These are phyloP conservation scores for Temnothorax nylanderi DNA, from an alignment of 1,140 invertebrate species.

Conservation along the genomic window DNA sequence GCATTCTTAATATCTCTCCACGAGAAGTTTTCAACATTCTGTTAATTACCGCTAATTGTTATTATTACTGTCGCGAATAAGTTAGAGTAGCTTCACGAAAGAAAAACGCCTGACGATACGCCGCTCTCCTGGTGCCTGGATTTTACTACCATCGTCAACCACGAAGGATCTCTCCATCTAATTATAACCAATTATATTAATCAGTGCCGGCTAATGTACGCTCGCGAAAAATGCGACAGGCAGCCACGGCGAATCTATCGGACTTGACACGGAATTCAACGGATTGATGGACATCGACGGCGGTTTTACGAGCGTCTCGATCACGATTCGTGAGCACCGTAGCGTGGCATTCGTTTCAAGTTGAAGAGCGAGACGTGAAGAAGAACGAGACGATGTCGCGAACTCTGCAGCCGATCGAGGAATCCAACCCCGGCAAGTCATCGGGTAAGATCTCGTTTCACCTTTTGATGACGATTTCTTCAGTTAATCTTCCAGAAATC, in stretches of 20 bases:
- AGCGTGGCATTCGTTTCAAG: slow-evolving; percentile 3
- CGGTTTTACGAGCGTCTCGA: slow-evolving; percentile 44
- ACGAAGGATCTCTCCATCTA: neutral
- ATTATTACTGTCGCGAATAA: neutral
- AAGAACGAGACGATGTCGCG: slow-evolving; percentile 63
- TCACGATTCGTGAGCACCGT: slow-evolving; percentile 2
- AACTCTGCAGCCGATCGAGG: slow-evolving; percentile 80
- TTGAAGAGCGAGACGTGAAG: slow-evolving; percentile 26
- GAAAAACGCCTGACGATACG: neutral
- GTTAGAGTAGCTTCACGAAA: neutral
- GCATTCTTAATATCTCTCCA: neutral
- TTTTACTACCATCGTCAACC: neutral
- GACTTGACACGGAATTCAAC: slow-evolving; percentile 25
- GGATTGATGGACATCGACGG: slow-evolving; percentile 28
- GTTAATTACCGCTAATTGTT: neutral
- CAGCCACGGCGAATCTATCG: slow-evolving; percentile 16
- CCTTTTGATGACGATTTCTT: neutral
- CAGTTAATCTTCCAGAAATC: neutral
- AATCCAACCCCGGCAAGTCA: slow-evolving; percentile 77
- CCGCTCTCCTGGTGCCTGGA: neutral
- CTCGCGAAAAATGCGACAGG: slow-evolving; percentile 23
- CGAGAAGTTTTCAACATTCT: neutral
- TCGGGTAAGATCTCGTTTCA: slow-evolving; percentile 69
- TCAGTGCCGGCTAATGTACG: neutral
- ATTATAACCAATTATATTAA: slow-evolving; percentile 17